Conservation (phyloP, 2,797 vertebrate genomes). For the Lophius americanus region DNA sequence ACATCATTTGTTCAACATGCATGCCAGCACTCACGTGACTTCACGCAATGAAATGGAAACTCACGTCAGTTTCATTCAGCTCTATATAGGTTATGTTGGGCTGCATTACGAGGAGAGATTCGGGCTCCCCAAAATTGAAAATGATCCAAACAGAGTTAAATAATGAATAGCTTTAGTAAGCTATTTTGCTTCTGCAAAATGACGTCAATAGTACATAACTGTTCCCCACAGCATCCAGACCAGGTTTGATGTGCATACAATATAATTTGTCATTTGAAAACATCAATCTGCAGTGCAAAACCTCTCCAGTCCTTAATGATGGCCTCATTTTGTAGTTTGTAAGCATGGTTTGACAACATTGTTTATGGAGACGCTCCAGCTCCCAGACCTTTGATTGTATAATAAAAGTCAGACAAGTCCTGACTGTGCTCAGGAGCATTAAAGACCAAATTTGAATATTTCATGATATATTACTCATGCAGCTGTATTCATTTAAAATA, state of each 20-base stretch:
- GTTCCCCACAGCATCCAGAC: background rate
- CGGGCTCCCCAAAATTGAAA: background rate
- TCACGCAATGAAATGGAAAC: conserved; percentile 9
- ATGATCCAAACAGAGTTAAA: background rate
- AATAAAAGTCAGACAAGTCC: conserved; percentile 48
- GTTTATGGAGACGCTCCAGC: conserved; percentile 46
- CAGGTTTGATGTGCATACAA: conserved; percentile 1
- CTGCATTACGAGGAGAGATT: background rate
- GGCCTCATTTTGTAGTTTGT: background rate
- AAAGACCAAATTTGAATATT: conserved; percentile 69
- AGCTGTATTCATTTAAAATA: conserved; percentile 61
- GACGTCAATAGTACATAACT: background rate
- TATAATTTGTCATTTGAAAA: conserved; percentile 13
- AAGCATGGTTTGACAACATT: conserved; percentile 17
- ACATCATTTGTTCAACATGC: conserved; percentile 17
- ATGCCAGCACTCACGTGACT: conserved; percentile 30
- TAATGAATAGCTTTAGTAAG: background rate
- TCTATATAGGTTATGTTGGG: conserved; percentile 4
- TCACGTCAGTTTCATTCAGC: conserved; percentile 38
- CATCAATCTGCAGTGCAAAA: conserved; percentile 4
- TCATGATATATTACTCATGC: conserved; percentile 67
- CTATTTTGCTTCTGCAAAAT: background rate
- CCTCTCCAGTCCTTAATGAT: conserved; percentile 12
- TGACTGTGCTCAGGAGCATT: conserved; percentile 53
- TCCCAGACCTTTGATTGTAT: conserved; percentile 65